Evolutionary conservation across 1,140 invertebrate species (phyloP), one percentile per base, ranked within the genome.

Genomic region (Caenorhabditis remanei): DNA sequence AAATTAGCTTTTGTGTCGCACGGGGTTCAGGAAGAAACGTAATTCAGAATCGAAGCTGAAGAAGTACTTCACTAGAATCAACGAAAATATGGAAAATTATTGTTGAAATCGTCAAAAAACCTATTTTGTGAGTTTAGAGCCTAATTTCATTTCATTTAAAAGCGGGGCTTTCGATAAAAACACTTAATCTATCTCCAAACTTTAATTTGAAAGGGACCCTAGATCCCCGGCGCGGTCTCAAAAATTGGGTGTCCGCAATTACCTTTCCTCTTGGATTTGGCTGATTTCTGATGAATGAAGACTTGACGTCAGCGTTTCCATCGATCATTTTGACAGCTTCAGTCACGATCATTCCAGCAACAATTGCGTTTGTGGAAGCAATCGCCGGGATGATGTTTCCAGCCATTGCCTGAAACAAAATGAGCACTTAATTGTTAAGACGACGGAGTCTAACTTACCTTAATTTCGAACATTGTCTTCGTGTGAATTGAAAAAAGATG

Each of bases 321-420:
- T 93, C 0, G 98, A 93, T n/a, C 16, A 98, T 94, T 84, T 96
- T 95, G 71, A 98, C 95, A 4, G 96, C 95, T 88, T 97, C 95
- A 53, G 98, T 94, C 0, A 99, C 96, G 19, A 98, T 96, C 4
- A 99, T 93, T 0, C 97, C 98, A 41, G 97, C 97, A 65, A 99
- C 96, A 85, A 99, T 96, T 0, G 98, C 97, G 93, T 99, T 99
- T 4, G 97, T 98, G 4, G 97, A 98, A 0, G 98, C 97, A 92
- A 99, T 99, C 0, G 98, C 98, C 58, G 98, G 97, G 91, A 99
- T 98, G 87, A 99, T 99, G 90, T 95, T 95, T 3, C 98, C 98
- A 13, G 98, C 98, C 96, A 99, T 98, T 46, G 98, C 96, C 97
- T 93, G 88, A 93, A 93, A 83, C 83, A 56, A 40, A 58, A 55